Base-by-base conservation (phyloP, 2,797 vertebrate species). In the Bradypodion ventrale region DNA sequence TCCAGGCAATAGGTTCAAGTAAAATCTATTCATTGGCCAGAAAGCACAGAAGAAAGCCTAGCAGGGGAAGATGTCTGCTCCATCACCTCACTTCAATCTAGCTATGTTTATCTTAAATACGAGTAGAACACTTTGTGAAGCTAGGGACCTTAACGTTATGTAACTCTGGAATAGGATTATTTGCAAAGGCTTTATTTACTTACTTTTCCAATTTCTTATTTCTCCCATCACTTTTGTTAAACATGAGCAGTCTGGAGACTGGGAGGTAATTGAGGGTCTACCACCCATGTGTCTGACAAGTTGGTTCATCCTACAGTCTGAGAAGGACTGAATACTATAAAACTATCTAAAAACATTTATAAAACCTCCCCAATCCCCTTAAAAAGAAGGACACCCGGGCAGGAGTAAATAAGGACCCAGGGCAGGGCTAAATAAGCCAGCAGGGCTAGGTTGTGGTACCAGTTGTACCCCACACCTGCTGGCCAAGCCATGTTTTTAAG, bases 1-100 rank as follows among this genome's bases (percentile, higher is more conserved):
- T 85, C 78, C 85, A 90, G 93, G 90, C 84, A 93, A 77, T 91
- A 95, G 93, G 92, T 93, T 82, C 93, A 80, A 89, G 52, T 46
- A 65, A 73, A 93, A 82, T 83, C 69, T 82, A 44, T 23, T 25
- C 86, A 86, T 78, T 77, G 68, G 86, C 74, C 87, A 80, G 32
- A 85, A 44, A 56, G 56, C 84, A 75, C 85, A 63, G 27, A 80
- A 75, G 32, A 15, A 83, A 83, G 32, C 27, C 40, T 77, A 37
- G 25, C n/a, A 19, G 32, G 44, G 25, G 72, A 44, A 76, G 35
- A 40, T 69, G 68, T 35, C 27, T 40, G 8, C 37, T 10, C 35
- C 23, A 13, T 70, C 1, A 52, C 52, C 52, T 21, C 52, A 56
- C 16, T 15, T 56, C 52, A 56, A 56, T 19, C 13, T 4, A 56